These are phyloP conservation scores for Amphilophus citrinellus DNA, from an alignment of 2,113 vertebrate species.

Conservation along the genomic window DNA sequence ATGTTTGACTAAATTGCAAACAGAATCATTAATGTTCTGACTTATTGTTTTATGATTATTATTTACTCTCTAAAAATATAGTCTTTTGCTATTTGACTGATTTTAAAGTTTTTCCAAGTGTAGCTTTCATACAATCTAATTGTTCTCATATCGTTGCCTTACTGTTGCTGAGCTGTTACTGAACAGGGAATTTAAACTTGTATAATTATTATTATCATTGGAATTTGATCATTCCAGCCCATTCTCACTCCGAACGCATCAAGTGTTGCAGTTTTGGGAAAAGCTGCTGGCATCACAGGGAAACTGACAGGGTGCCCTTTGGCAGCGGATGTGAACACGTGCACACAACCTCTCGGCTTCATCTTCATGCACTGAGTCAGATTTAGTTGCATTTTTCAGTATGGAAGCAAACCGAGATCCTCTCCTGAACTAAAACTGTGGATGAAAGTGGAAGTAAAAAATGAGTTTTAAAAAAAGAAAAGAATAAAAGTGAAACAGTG, in stretches of 20 bases:
- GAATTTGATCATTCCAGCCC: accelerated
- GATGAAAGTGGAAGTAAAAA: neutral
- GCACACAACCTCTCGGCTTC: neutral
- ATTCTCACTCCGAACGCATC: neutral
- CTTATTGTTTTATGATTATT: too few relatives aligned
- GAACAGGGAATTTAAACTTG: neutral
- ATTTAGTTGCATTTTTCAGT: neutral
- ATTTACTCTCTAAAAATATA: too few relatives aligned
- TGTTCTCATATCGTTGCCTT: too few relatives aligned
- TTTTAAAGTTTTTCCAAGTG: too few relatives aligned
- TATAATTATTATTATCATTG: neutral
- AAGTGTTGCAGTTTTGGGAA: neutral
- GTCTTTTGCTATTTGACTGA: too few relatives aligned
- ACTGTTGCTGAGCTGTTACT: too few relatives aligned
- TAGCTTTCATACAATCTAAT: too few relatives aligned
- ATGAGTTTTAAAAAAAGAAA: neutral
- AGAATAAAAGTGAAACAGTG: neutral
- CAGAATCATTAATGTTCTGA: too few relatives aligned
- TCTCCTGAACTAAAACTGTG: neutral
- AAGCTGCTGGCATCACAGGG: neutral
- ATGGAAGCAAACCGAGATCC: neutral
- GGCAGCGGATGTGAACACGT: neutral
- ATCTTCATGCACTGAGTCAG: neutral
- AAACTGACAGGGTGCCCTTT: neutral
- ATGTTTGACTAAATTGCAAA: neutral